Conservation (phyloP, 1,140 invertebrate species). For the Calephelis virginiensis region DNA sequence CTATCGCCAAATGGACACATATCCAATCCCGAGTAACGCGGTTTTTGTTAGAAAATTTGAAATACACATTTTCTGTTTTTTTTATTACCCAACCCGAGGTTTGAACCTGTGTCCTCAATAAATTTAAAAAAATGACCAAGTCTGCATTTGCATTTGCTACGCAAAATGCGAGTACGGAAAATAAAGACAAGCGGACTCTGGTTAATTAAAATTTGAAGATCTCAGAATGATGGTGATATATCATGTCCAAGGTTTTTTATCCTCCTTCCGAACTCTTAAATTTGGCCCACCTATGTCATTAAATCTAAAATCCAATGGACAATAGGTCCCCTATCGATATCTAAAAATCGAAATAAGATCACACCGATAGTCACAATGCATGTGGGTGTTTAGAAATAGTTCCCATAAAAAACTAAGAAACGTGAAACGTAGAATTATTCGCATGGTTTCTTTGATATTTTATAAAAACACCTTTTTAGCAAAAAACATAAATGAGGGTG, state of each 20-base stretch:
- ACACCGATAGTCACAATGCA: slow-evolving; percentile 67
- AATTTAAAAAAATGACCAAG: too few species aligned
- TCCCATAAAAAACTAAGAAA: slow-evolving; percentile 65
- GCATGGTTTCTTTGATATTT: slow-evolving; percentile 75
- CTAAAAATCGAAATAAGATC: slow-evolving; percentile 71
- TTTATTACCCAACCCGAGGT: too few species aligned
- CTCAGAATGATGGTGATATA: too few species aligned
- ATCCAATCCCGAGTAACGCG: too few species aligned
- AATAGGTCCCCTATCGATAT: slow-evolving; percentile 61
- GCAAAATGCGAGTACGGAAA: too few species aligned
- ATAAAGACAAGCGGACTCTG: too few species aligned
- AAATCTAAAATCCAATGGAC: slow-evolving; percentile 52
- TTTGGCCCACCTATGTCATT: slow-evolving; percentile 31
- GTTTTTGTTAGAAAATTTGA: too few species aligned
- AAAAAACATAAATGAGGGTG: slow-evolving; percentile 73
- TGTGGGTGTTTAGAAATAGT: slow-evolving; percentile 59
- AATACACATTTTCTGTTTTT: too few species aligned
- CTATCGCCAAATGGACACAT: too few species aligned
- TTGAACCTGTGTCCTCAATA: too few species aligned
- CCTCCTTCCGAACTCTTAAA: slow-evolving; percentile 36
- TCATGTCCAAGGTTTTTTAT: not conserved
- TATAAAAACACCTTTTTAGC: slow-evolving; percentile 72
- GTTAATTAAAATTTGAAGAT: too few species aligned
- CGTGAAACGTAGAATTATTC: slow-evolving; percentile 77
- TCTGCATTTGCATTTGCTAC: too few species aligned